Conservation (phyloP, 2,113 vertebrate species). For the Uropsilus gracilis region DNA sequence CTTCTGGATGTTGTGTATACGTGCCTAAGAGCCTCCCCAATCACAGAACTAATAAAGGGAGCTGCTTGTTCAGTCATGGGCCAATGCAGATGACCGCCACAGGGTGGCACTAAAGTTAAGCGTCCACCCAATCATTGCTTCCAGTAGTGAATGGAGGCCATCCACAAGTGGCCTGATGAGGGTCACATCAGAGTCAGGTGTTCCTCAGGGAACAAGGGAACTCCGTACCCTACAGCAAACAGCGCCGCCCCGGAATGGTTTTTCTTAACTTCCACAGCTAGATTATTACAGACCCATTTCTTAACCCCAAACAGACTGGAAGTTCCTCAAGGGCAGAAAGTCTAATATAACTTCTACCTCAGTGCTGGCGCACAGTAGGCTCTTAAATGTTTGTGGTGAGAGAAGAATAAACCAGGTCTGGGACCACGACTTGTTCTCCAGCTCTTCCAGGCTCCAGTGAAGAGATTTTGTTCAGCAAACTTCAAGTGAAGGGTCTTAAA, state of each 20-base stretch:
- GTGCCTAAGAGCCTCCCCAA: no score
- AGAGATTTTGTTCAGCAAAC: not conserved
- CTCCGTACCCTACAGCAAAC: not conserved
- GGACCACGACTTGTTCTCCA: not conserved
- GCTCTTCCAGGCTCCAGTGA: not conserved
- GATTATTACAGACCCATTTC: not conserved
- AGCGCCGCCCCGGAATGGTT: not conserved
- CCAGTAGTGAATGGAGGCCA: not conserved
- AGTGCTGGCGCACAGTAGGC: not conserved
- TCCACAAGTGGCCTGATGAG: not conserved
- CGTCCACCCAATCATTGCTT: not conserved
- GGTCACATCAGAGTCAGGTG: not conserved
- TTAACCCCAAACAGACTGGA: not conserved
- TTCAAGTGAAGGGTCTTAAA: not conserved
- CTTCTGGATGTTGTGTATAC: no score
- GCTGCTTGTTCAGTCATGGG: not conserved
- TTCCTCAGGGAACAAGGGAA: not conserved
- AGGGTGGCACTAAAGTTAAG: not conserved
- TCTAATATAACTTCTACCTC: not conserved
- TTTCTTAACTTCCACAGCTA: not conserved
- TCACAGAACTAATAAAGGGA: not conserved
- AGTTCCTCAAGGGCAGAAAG: not conserved
- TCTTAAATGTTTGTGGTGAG: not conserved
- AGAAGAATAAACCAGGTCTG: not conserved
- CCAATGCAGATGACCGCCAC: not conserved